These are phyloP conservation scores for Leptosomus discolor DNA, from an alignment of 2,113 vertebrate genomes.

Conservation along the genomic window DNA sequence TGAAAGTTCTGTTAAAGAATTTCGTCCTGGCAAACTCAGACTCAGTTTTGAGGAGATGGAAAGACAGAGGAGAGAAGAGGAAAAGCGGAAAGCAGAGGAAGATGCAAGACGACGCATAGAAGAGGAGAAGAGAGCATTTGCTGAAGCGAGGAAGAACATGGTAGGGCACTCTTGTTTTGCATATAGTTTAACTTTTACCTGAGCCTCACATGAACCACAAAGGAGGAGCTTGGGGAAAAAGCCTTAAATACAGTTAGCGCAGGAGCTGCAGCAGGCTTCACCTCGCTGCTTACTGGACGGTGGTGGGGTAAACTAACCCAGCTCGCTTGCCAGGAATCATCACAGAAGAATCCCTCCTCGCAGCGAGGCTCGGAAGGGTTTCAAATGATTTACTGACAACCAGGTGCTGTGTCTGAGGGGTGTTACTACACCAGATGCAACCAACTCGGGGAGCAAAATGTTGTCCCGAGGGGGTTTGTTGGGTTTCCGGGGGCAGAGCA, in stretches of 20 bases:
- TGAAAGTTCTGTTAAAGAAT: conserved; percentile 52
- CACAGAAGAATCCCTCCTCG: background rate
- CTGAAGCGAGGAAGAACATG: conserved; percentile 93
- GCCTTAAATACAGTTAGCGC: background rate
- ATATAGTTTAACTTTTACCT: background rate
- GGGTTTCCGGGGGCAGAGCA: rapidly evolving
- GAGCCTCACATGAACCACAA: background rate
- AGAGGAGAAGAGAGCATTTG: conserved; percentile 92
- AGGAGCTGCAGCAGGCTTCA: too few species aligned
- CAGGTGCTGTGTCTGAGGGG: background rate
- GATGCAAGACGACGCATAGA: conserved; percentile 88
- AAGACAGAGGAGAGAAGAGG: conserved; percentile 87
- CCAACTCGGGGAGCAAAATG: background rate
- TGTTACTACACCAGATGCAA: background rate
- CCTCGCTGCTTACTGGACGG: background rate
- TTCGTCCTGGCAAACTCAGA: conserved; percentile 86
- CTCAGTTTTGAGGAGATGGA: conserved; percentile 95
- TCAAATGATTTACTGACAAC: background rate
- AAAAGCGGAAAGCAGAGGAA: conserved; percentile 86
- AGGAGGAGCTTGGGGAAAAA: background rate
- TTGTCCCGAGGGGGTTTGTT: background rate
- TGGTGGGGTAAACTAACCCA: background rate
- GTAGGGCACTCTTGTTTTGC: conserved; percentile 61
- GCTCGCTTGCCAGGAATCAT: background rate
- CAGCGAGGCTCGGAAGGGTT: background rate